A percentile compares a stretch with the other conserved stretches of the same genome.
Conservation (phyloP, 2,797 vertebrate species). For the Lagocephalus sceleratus region DNA sequence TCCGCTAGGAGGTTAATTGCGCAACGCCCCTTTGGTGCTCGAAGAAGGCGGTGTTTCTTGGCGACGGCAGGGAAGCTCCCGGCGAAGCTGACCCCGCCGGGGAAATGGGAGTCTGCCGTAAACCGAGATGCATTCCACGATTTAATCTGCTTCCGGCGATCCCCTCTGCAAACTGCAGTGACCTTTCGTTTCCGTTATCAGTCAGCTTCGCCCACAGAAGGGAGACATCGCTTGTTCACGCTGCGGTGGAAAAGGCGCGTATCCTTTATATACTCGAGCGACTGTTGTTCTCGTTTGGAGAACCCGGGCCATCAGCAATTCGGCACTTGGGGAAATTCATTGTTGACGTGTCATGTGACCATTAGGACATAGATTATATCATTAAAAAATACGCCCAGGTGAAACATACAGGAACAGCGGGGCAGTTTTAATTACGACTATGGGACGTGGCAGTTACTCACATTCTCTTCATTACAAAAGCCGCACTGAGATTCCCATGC, state of each 20-base stretch:
- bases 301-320: background rate
- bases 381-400: background rate
- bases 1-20: constrained; percentile 3
- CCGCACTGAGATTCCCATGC: background rate
- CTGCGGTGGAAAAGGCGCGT: background rate
- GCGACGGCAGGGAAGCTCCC: background rate
- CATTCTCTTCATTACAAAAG: constrained; percentile 1
- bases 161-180: too few relatives aligned
- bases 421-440: too few relatives aligned
- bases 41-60: background rate
- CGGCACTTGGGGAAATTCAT: constrained; percentile 3
- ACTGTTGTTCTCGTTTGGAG: constrained; percentile 8
- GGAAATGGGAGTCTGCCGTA: background rate
- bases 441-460: too few relatives aligned
- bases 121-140: constrained; percentile 1
- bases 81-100: background rate
- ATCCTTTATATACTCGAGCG: background rate
- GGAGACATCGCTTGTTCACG: background rate
- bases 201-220: too few relatives aligned
- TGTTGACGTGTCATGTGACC: background rate
- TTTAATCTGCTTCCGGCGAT: too few relatives aligned
- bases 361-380: background rate
- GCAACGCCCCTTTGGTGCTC: background rate
- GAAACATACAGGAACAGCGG: background rate
- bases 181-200: too few relatives aligned